These are phyloP conservation scores for Mellivora capensis DNA, from an alignment of 2,113 vertebrate species.

Conservation along the genomic window DNA sequence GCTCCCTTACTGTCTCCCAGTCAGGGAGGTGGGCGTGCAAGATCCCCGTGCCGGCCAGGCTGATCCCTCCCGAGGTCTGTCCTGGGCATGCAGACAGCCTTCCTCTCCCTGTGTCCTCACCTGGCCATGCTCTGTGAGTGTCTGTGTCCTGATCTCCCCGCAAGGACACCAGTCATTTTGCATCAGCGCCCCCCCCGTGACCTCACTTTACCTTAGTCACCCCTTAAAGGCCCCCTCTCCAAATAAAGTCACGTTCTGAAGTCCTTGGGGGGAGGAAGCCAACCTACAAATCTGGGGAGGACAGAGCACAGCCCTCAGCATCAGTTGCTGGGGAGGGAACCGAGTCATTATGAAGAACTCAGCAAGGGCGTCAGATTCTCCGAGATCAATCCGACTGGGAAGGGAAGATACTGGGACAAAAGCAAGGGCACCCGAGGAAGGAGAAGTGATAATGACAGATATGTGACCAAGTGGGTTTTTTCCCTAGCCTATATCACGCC, in stretches of 20 bases:
- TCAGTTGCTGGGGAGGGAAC: neutral
- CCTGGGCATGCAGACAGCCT: fast-evolving
- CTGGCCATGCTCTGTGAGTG: fast-evolving
- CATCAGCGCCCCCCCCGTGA: neutral
- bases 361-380: fast-evolving
- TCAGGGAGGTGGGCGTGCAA: fast-evolving
- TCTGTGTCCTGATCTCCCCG: neutral
- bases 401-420: neutral
- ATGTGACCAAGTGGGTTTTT: fast-evolving
- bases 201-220: too few relatives aligned
- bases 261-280: too few relatives aligned
- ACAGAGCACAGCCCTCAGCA: too few relatives aligned
- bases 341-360: too few relatives aligned
- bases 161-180: neutral
- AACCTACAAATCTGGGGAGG: too few relatives aligned
- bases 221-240: neutral
- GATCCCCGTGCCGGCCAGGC: fast-evolving
- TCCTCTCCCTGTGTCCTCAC: neutral
- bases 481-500: too few relatives aligned
- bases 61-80: fast-evolving
- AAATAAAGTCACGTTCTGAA: neutral
- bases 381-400: fast-evolving
- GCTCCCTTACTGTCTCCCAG: neutral
- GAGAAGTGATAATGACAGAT: fast-evolving
- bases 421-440: neutral